Evolutionary conservation across 2,888 invertebrate species (phyloP).

Genomic region (Charanyca ferruginea): DNA sequence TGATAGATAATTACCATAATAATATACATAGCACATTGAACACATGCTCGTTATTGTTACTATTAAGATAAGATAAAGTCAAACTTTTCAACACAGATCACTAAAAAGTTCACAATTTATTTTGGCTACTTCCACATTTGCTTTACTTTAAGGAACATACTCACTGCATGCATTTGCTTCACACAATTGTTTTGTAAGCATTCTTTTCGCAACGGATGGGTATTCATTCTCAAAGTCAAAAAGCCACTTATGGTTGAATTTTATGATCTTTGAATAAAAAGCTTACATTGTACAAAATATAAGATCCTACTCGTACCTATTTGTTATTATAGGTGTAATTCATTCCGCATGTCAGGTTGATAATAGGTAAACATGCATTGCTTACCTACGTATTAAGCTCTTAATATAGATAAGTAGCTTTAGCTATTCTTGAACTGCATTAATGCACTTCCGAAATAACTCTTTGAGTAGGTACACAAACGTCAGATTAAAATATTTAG

Average conservation of each 20-base stretch:
- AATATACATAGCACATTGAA: neutral
- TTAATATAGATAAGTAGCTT: conserved; percentile 44
- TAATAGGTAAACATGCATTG: conserved; percentile 35
- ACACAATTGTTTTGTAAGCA: too few species aligned
- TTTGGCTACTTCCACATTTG: too few species aligned
- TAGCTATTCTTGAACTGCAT: conserved; percentile 42
- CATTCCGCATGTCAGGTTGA: conserved; percentile 1
- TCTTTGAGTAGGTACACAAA: conserved; percentile 13
- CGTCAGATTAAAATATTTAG: conserved; percentile 3
- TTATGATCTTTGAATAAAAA: too few species aligned
- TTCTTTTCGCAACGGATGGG: too few species aligned
- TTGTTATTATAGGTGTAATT: conserved; percentile 11
- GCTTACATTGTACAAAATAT: too few species aligned
- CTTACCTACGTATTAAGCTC: conserved; percentile 51
- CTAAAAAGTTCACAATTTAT: too few species aligned
- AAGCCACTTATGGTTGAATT: too few species aligned
- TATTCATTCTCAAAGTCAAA: too few species aligned
- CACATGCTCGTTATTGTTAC: conserved; percentile 11
- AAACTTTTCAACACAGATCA: neutral
- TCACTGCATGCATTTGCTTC: too few species aligned
- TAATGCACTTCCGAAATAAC: conserved; percentile 48
- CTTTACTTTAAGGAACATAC: too few species aligned
- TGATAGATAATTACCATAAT: neutral
- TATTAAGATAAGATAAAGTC: too few species aligned
- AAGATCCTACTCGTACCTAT: too few species aligned